Percentiles rank a stretch among this genome's conserved stretches.
Conservation (phyloP, 1,140 invertebrate species). For the Laupala kohalensis region DNA sequence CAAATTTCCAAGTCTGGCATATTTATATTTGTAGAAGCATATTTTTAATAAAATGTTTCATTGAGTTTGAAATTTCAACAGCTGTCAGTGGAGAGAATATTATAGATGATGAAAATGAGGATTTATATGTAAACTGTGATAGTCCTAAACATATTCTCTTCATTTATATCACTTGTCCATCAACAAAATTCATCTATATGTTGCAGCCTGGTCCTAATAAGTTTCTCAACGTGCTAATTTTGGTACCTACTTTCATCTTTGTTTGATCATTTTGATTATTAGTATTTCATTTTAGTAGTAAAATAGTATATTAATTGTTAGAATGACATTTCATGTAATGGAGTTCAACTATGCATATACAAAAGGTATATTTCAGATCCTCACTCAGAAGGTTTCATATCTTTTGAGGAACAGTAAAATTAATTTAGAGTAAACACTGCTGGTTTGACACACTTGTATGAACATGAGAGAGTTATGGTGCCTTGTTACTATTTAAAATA, state of each 20-base stretch:
- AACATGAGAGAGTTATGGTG: background rate
- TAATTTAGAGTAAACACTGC: background rate
- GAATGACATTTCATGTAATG: too few relatives aligned
- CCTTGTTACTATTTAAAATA: background rate
- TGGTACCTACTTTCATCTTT: too few relatives aligned
- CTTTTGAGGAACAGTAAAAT: background rate
- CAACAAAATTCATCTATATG: too few relatives aligned
- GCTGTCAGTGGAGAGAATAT: background rate
- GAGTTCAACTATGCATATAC: too few relatives aligned
- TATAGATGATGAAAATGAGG: background rate
- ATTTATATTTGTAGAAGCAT: background rate
- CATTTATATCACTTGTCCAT: too few relatives aligned
- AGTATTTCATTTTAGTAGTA: too few relatives aligned
- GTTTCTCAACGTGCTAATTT: too few relatives aligned
- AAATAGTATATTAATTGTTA: too few relatives aligned
- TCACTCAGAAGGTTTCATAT: background rate
- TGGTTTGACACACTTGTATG: background rate
- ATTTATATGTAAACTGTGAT: background rate
- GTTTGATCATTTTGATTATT: too few relatives aligned
- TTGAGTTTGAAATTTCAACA: background rate
- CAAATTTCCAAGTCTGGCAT: too few relatives aligned
- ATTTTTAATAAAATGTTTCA: background rate
- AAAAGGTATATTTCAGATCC: too few relatives aligned
- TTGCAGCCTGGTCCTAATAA: too few relatives aligned
- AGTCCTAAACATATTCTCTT: background rate